Evolutionary conservation across 2,113 vertebrate species (phyloP), one percentile per base, ranked within the genome.

Genomic region (Chitala chitala): DNA sequence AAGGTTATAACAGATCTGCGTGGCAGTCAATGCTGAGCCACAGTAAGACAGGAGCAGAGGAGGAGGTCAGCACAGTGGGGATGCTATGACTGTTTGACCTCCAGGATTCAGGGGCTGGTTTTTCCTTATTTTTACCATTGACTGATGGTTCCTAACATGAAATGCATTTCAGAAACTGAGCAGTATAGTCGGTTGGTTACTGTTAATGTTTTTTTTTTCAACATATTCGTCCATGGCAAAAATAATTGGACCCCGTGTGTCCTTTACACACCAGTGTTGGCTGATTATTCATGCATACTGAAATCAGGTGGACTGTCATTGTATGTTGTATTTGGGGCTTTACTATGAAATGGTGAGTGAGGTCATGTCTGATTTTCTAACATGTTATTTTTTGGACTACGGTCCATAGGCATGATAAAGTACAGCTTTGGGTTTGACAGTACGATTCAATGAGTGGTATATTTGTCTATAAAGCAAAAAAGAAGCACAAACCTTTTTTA

Each of bases 301-400:
- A n/a, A 72, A 77, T 82, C 83, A 78, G 79, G 83, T 64, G 73
- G 74, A 78, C 50, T 31, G 15, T 79, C 74, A 78, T 73, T 61
- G 76, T 80, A 75, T 77, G 56, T 79, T 79, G 72, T 84, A 81
- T 82, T 58, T 51, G 84, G 86, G 86, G 85, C 84, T 85, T 88
- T 91, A 90, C 88, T 91, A 92, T 92, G 89, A 88, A 91, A 92
- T 90, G 91, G 90, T 91, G 91, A 89, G 92, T 89, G 89, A 92
- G 90, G 89, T 89, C 87, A 80, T 78, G 1, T 84, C n/a, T 50
- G 17, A 68, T 36, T 40, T n/a, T 5, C 24, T 36, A 15, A 31
- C 61, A 22, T 44, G 15, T 13, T 12, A 7, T n/a, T 22, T 65
- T 70, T 54, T 51, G 66, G 66, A 56, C 20, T 40, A 22, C 33